phyloP scores from a whole-genome alignment of 2,113 vertebrate species.

The Leucopsar rothschildi region DNA sequence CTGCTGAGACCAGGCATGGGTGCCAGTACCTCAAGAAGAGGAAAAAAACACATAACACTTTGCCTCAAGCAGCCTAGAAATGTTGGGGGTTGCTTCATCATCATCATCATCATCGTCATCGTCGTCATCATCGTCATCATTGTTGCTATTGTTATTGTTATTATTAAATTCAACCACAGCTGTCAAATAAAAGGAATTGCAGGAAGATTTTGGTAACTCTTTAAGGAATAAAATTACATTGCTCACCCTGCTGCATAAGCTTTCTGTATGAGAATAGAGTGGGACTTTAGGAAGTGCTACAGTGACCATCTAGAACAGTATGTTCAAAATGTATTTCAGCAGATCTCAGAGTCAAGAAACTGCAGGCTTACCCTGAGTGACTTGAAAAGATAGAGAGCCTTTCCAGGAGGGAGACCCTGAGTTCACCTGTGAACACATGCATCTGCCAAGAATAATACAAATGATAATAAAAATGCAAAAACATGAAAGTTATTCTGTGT shows the following conservation, averaged over 20 bases:
- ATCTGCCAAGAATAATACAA: slow-evolving; percentile 55
- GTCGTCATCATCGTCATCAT: background rate
- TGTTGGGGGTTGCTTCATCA: background rate
- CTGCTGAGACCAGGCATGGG: background rate
- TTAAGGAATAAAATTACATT: slow-evolving; percentile 1
- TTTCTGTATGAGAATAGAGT: background rate
- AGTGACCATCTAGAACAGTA: background rate
- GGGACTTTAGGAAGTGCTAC: background rate
- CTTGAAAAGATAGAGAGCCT: background rate
- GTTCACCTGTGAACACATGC: background rate
- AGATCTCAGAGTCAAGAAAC: background rate
- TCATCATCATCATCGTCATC: background rate
- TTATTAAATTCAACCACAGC: background rate
- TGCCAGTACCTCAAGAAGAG: background rate
- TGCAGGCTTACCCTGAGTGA: background rate
- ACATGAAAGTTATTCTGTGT: background rate
- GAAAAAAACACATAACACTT: background rate
- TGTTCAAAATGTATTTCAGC: background rate
- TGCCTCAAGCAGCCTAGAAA: background rate
- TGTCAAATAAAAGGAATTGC: background rate
- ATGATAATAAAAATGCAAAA: slow-evolving; percentile 49
- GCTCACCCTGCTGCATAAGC: background rate
- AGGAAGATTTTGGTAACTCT: background rate
- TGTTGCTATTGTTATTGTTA: too few species aligned
- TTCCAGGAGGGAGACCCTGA: slow-evolving; percentile 7